A percentile compares a stretch with the other conserved stretches of the same genome.
Evolutionary conservation across 2,113 vertebrate species (phyloP).

Genomic region (Smithornis capensis): DNA sequence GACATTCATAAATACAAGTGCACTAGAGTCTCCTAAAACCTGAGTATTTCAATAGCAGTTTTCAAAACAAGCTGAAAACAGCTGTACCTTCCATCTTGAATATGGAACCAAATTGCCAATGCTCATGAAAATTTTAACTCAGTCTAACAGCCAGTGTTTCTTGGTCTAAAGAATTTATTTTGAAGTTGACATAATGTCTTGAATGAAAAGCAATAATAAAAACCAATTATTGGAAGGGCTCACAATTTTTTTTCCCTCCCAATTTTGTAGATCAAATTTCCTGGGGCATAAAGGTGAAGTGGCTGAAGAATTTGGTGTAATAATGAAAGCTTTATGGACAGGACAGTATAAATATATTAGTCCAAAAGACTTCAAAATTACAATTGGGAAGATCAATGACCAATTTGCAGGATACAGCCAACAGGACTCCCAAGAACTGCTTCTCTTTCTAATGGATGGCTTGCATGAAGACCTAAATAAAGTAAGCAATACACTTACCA

Average conservation of each 20-base stretch:
- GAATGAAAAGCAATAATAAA: neutral
- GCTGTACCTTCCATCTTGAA: neutral
- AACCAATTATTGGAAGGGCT: neutral
- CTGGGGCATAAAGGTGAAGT: slow-evolving; percentile 97
- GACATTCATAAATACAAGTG: neutral
- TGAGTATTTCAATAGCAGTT: neutral
- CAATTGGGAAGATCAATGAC: slow-evolving; percentile 95
- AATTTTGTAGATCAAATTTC: slow-evolving; percentile 84
- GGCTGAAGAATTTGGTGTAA: slow-evolving; percentile 95
- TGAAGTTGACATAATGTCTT: neutral
- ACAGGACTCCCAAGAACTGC: slow-evolving; percentile 96
- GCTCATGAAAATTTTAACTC: neutral
- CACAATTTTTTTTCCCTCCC: neutral
- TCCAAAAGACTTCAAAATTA: slow-evolving; percentile 94
- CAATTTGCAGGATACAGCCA: slow-evolving; percentile 93
- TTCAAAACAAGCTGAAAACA: neutral
- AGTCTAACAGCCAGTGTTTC: neutral
- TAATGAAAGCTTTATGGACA: slow-evolving; percentile 96
- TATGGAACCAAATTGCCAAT: neutral
- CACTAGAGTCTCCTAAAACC: neutral
- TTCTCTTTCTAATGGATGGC: slow-evolving; percentile 97
- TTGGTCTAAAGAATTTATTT: neutral
- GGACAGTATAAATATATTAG: slow-evolving; percentile 94
- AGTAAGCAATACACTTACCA: slow-evolving; percentile 70
- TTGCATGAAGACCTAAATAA: slow-evolving; percentile 98